These are phyloP conservation scores for Oscheius sp. DNA, from an alignment of 2,888 invertebrate species.

Conservation along the genomic window DNA sequence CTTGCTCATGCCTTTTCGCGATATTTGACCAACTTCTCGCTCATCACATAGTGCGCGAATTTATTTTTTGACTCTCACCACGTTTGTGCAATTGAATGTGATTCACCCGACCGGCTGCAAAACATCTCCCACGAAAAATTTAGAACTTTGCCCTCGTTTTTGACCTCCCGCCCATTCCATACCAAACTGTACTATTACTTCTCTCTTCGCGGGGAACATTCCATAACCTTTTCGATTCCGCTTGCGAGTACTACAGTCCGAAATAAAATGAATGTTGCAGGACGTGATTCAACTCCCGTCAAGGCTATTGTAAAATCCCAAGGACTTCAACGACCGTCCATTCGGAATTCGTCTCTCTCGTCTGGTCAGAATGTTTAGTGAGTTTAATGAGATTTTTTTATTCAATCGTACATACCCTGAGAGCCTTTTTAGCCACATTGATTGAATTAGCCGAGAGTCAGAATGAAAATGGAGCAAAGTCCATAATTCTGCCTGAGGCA, in stretches of 20 bases:
- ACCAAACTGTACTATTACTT: no score
- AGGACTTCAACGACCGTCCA: neutral
- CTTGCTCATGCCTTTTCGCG: neutral
- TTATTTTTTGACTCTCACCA: neutral
- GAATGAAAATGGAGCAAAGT: no score
- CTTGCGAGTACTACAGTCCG: neutral
- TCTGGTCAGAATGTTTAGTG: neutral
- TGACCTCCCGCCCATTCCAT: neutral
- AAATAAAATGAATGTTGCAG: conserved; percentile 19
- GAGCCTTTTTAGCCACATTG: no score
- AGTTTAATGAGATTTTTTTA: conserved; percentile 2
- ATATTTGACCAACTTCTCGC: conserved; percentile 9
- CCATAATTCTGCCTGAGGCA: no score
- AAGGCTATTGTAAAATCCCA: neutral
- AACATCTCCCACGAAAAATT: neutral
- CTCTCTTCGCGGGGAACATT: neutral
- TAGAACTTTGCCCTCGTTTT: neutral
- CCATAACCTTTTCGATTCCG: neutral
- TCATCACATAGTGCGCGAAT: conserved; percentile 9
- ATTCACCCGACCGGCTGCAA: neutral
- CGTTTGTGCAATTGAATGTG: neutral
- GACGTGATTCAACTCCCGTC: conserved; percentile 17
- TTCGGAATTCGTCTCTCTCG: neutral
- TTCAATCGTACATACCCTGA: no score
- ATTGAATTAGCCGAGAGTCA: no score